Base-by-base conservation (phyloP, 2,797 vertebrate genomes). In the Microchirus variegatus region DNA sequence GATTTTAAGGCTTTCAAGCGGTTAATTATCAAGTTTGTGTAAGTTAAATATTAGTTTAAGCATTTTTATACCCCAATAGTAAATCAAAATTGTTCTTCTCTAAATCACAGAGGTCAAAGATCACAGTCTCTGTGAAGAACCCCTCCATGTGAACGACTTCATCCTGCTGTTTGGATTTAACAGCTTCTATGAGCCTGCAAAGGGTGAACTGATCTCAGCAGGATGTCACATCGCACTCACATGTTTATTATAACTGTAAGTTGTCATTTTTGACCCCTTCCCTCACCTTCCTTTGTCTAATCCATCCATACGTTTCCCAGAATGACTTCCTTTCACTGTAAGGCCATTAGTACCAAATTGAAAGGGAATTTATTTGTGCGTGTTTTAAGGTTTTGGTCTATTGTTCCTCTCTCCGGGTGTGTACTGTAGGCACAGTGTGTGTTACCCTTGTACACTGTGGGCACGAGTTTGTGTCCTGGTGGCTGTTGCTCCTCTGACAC, bases 401-500 rank as follows among this genome's bases (percentile, higher is more conserved):
- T 26, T 8, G 46, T 38, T 63, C 12, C 50, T 11, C 16, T 54
- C 35, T 46, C 31, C 31, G 36, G 4, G 37, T n/a, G 10, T 15
- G 46, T 44, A 1, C 44, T 17, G 11, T 46, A 10, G 16, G 42
- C 4, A 19, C 13, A n/a, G 18, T 16, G 0, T 6, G 19, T 16
- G 51, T 59, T 44, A 77, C 51, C 59, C 16, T 45, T 38, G 62
- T 53, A 58, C 66, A 63, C 59, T 87, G 59, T 55, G 55, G 55
- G 59, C 13, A 60, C 43, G 61, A 31, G 53, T 40, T 31, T 9
- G 3, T 4, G 52, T 62, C 14, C 41, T 47, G 45, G 31, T 15
- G 43, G 48, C 44, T 67, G 47, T 91, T 69, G 47, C 91, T 93
- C 67, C 91, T 93, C 67, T 89, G 92, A 78, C 94, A 95, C 42